Evolutionary conservation across 2,888 invertebrate genomes (phyloP).

Genomic region (Macaria liturata): DNA sequence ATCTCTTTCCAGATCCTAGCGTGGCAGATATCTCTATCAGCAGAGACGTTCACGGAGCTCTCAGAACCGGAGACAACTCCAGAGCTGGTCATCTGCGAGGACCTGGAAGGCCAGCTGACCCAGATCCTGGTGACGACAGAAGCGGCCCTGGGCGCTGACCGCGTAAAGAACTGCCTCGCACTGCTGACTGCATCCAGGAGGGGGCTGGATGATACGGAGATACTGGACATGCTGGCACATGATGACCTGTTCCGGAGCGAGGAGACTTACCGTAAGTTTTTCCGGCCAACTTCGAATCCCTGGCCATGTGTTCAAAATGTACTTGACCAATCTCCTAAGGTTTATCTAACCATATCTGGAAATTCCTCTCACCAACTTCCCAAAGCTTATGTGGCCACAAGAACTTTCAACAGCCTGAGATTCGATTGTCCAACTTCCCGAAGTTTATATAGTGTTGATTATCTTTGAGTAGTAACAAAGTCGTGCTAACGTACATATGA

Average conservation of each 20-base stretch:
- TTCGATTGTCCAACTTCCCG: too few species aligned
- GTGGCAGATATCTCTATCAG: slow-evolving; percentile 79
- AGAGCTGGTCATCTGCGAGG: slow-evolving; percentile 70
- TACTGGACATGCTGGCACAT: slow-evolving; percentile 87
- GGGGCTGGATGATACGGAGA: slow-evolving; percentile 92
- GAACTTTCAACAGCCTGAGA: too few species aligned
- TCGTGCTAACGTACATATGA: too few species aligned
- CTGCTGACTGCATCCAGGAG: slow-evolving; percentile 89
- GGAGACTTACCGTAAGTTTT: slow-evolving; percentile 84
- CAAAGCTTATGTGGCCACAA: too few species aligned
- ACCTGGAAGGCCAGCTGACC: slow-evolving; percentile 84
- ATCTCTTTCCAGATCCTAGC: slow-evolving; percentile 66
- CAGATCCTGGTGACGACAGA: slow-evolving; percentile 87
- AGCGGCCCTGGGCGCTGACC: slow-evolving; percentile 85
- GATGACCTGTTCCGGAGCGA: slow-evolving; percentile 85
- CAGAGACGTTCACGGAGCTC: slow-evolving; percentile 73
- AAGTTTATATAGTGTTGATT: too few species aligned
- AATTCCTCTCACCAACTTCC: too few species aligned
- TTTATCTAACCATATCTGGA: too few species aligned
- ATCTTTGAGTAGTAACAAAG: too few species aligned
- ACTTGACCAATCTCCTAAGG: too few species aligned
- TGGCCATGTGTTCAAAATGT: too few species aligned
- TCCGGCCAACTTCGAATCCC: background rate
- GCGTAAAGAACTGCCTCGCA: slow-evolving; percentile 87
- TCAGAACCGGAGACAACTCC: slow-evolving; percentile 65